phyloP scores from a whole-genome alignment of 2,888 invertebrate genomes.

The Colletes collaris region DNA sequence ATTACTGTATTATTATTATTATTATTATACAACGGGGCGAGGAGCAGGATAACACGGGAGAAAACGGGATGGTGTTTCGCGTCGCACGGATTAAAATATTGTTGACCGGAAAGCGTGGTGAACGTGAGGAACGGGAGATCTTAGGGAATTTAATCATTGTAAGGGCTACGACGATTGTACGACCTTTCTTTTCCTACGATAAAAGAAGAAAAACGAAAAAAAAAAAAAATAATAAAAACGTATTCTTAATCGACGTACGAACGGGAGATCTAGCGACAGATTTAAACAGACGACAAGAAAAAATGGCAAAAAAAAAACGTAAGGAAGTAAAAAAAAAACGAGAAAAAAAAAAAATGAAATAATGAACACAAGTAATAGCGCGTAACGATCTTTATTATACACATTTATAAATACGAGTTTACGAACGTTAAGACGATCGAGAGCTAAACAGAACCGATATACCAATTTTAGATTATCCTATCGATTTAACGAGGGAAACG shows the following conservation, averaged over 20 bases:
- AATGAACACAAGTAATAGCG: constrained; percentile 56
- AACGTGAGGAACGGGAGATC: background rate
- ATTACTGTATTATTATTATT: constrained; percentile 60
- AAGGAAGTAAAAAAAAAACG: too few relatives aligned
- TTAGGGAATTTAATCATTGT: constrained; percentile 17
- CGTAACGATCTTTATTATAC: constrained; percentile 66
- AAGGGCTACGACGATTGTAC: constrained; percentile 58
- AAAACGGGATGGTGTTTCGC: background rate
- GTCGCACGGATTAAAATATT: background rate
- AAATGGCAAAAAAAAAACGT: background rate
- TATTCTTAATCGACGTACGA: constrained; percentile 61
- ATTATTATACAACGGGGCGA: constrained; percentile 38
- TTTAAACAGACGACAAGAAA: background rate
- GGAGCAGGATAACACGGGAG: constrained; percentile 2
- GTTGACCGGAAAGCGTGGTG: background rate
- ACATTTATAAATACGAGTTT: constrained; percentile 61
- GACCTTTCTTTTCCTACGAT: constrained; percentile 69
- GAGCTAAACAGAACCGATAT: constrained; percentile 16
- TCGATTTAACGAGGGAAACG: constrained; percentile 5
- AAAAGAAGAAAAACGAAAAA: constrained; percentile 1
- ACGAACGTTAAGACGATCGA: constrained; percentile 51
- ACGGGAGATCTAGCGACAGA: constrained; percentile 40
- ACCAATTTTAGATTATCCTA: constrained; percentile 36
- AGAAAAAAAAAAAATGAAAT: constrained; percentile 41
- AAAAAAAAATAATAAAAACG: background rate